phyloP scores from a whole-genome alignment of 2,888 invertebrate genomes.

The Perizoma flavofasciatum region DNA sequence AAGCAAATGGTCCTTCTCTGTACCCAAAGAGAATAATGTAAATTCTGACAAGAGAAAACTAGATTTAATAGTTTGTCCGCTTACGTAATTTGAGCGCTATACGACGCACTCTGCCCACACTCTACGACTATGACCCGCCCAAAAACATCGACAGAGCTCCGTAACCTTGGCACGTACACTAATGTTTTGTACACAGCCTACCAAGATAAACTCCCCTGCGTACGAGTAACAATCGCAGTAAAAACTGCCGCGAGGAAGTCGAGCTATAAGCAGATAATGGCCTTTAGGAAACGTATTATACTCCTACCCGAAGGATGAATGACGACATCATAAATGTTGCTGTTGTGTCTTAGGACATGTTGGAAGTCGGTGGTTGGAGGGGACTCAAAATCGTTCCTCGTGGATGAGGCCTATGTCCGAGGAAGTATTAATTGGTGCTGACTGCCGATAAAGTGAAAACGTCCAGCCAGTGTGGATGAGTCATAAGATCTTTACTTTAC shows the following conservation, averaged over 20 bases:
- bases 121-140: conserved; percentile 4
- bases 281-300: too few species aligned
- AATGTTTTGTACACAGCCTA: conserved; percentile 19
- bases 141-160: conserved; percentile 11
- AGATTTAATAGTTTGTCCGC: neutral
- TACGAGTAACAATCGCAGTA: neutral
- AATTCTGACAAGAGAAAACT: neutral
- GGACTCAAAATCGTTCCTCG: too few species aligned
- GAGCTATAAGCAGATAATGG: too few species aligned
- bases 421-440: too few species aligned
- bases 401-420: too few species aligned
- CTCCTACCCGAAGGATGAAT: too few species aligned
- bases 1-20: neutral
- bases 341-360: too few species aligned
- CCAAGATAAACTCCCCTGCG: conserved; percentile 9
- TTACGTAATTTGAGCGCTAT: conserved; percentile 11
- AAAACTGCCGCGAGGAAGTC: neutral
- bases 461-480: neutral
- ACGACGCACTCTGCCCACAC: conserved; percentile 9
- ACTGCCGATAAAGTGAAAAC: neutral
- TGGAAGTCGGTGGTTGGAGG: too few species aligned
- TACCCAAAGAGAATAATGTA: neutral
- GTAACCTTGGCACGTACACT: conserved; percentile 26
- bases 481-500: conserved; percentile 1
- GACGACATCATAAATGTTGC: too few species aligned